Evolutionary conservation across 2,113 vertebrate genomes (phyloP).

Genomic region (Sakesphorus luctuosus): DNA sequence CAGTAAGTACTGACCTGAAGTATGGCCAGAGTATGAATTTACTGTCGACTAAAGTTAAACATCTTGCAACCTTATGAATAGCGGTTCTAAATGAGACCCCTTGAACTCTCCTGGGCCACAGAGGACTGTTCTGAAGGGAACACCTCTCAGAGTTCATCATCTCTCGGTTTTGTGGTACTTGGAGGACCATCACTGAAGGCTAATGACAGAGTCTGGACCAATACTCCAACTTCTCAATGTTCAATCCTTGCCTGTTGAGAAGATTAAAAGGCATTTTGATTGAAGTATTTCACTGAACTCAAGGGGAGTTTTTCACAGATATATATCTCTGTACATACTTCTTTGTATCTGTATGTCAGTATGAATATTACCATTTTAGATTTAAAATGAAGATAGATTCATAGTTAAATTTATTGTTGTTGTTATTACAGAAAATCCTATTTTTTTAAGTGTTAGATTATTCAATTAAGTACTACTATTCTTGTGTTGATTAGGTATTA

Average conservation of each 20-base stretch:
- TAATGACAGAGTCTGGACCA: rapidly evolving
- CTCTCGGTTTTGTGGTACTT: background rate
- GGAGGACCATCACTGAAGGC: background rate
- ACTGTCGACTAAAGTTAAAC: background rate
- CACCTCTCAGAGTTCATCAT: rapidly evolving
- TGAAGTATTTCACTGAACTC: background rate
- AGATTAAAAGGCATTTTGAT: background rate
- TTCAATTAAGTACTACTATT: background rate
- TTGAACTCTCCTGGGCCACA: background rate
- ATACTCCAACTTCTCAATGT: background rate
- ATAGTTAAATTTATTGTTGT: background rate
- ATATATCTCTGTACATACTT: background rate
- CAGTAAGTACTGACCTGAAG: rapidly evolving
- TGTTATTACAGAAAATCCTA: background rate
- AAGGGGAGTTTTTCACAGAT: background rate
- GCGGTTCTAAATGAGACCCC: background rate
- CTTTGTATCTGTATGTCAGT: background rate
- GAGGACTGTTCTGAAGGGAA: background rate
- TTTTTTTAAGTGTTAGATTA: background rate
- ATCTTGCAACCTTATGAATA: background rate
- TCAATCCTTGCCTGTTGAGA: background rate
- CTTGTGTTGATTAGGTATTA: background rate
- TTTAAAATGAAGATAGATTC: background rate
- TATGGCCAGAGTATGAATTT: background rate
- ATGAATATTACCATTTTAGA: background rate